Evolutionary conservation across 1,140 invertebrate genomes (phyloP), one percentile per base, ranked within the genome.

Genomic region (Apis cerana): DNA sequence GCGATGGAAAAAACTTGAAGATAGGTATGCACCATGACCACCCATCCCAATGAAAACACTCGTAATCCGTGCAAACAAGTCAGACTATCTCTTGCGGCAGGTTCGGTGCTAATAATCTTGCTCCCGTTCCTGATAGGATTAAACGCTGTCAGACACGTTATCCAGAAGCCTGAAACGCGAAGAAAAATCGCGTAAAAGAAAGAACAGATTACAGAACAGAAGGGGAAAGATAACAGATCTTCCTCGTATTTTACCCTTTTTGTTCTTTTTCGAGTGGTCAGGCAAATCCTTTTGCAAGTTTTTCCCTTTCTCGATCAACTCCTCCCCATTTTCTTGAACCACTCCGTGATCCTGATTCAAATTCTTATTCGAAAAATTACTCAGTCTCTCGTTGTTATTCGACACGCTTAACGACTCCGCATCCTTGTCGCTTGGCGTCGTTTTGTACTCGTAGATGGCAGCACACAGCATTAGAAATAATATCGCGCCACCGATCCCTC

Each of bases 11-110:
- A 97, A 61, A 97, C 95, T 89, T 97, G 96, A 23, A 97, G 94
- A 92, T 97, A 98, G 1, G 97, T 97, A 91, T 99, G 98, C 9
- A 98, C 98, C 95, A 98, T 95, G 83, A 99, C 97, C n/a, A 98
- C 97, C 98, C 98, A 99, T 1, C 96, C 95, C 79, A 98, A 96
- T 13, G 97, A 98, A 81, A 98, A 94, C 65, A 98, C 98, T 69
- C 97, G 95, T 62, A 98, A 94, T 2, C 97, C 97, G 88, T 98
- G 97, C n/a, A 98, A 94, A 89, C 97, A 97, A 68, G 96, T 96
- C 3, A 97, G 95, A 48, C 96, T 96, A 56, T 96, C 96, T 84
- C 96, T 92, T 0, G 95, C 93, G 48, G 95, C 92, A 0, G 92
- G 93, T 59, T 96, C 95, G 4, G 96, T 95, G 72, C 95, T 95